Base-by-base conservation (phyloP, 2,888 invertebrate species). In the Dryobotodes eremita region DNA sequence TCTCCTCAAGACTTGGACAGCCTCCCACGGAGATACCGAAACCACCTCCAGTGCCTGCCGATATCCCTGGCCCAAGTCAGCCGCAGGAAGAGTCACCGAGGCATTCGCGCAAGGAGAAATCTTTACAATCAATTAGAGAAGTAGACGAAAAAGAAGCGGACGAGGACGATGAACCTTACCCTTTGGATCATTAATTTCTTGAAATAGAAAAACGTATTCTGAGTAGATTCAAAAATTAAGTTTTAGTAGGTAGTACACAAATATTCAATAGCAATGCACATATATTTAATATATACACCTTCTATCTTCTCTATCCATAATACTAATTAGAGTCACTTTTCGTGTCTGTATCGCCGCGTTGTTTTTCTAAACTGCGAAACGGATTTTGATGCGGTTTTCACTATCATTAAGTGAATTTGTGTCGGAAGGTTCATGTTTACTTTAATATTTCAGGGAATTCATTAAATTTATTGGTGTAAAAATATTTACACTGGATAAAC, bases 111-210 rank as follows among this genome's bases (percentile, higher is more conserved):
- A 61, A 77, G 13, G 86, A 88, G n/a, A 85, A 75, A 36, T 87
- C 88, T 20, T 86, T 96, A 26, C 87, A 93, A 15, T 91, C 89
- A 4, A 96, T 96, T 53, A 87, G 75, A 69, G 96, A 96, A 87
- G 95, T 94, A 79, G 92, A 94, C 11, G 94, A 94, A 82, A 88
- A 89, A 57, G 93, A 93, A 70, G 94, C 94, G 2, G 79, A 57
- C 1, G 79, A 79, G 17, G 79, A 79, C 11, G 82, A 79, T 64
- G 84, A 78, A 26, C 70, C 83, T 42, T 95, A 95, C 84, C 95
- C 95, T 2, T 93, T 95, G 78, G 91, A 81, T 48, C 2, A 82
- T 76, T 89, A 81, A 77, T 42, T 46, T 53, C 8, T 42, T 20
- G 1, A 57, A 53, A 42, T n/a, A 36, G 10, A 64, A 50, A 50